Percentiles rank a stretch among this genome's conserved stretches.
Conservation (phyloP, 2,888 invertebrate genomes). For the Strigamia maritima region DNA sequence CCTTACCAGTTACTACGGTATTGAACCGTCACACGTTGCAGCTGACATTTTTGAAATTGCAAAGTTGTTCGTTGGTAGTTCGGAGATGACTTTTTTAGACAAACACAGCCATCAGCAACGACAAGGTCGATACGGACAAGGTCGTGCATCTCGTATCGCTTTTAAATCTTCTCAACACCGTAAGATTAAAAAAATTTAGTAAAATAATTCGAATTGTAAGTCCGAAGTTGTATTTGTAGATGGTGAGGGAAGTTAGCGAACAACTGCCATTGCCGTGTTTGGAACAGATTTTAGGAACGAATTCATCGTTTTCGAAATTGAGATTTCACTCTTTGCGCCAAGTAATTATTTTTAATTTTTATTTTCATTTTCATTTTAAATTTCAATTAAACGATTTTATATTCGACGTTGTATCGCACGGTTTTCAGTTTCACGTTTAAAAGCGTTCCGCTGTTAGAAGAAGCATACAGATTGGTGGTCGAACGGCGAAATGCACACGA, state of each 20-base stretch:
- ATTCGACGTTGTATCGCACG: slow-evolving; percentile 68
- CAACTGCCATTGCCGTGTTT: slow-evolving; percentile 75
- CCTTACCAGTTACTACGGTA: too few relatives aligned
- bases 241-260: slow-evolving; percentile 69
- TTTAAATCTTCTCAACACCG: slow-evolving; percentile 66
- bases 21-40: too few relatives aligned
- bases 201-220: too few relatives aligned
- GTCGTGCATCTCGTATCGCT: slow-evolving; percentile 59
- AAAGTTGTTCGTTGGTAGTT: slow-evolving; percentile 60
- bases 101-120: slow-evolving; percentile 41
- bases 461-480: slow-evolving; percentile 75
- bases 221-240: too few relatives aligned
- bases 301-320: slow-evolving; percentile 64
- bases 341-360: too few relatives aligned
- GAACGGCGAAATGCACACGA: slow-evolving; percentile 64
- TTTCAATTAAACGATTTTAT: background rate
- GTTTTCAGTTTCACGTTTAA: slow-evolving; percentile 77
- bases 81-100: slow-evolving; percentile 36
- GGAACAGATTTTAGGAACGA: slow-evolving; percentile 67
- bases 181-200: slow-evolving; percentile 47
- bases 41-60: slow-evolving; percentile 63
- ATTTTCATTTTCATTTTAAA: too few relatives aligned
- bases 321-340: slow-evolving; percentile 63
- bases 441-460: slow-evolving; percentile 84
- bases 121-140: slow-evolving; percentile 40